Conservation (phyloP, 2,888 invertebrate genomes). For the Mythimna lalbum region DNA sequence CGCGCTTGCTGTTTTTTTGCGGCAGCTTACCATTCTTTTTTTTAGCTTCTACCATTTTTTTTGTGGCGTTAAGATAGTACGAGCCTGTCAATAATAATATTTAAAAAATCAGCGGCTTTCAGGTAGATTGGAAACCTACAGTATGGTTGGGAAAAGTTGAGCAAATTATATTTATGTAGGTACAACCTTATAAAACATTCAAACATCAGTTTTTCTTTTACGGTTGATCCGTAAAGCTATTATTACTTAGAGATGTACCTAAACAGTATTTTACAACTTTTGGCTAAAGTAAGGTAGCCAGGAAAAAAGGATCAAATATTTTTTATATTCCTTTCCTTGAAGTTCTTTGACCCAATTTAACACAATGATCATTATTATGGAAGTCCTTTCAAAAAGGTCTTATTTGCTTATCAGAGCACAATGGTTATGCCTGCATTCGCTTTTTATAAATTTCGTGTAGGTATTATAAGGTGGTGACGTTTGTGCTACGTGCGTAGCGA, state of each 20-base stretch:
- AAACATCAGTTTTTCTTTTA: too few relatives aligned
- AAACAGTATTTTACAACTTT: not conserved
- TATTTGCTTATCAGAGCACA: slow-evolving; percentile 50
- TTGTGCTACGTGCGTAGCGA: slow-evolving; percentile 26
- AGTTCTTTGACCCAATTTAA: slow-evolving; percentile 12
- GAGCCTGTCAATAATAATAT: too few relatives aligned
- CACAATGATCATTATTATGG: slow-evolving; percentile 10
- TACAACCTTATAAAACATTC: too few relatives aligned
- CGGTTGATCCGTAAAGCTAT: not conserved
- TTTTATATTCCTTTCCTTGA: not conserved
- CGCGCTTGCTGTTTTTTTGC: too few relatives aligned
- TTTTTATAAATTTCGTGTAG: slow-evolving; percentile 41
- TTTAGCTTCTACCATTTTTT: too few relatives aligned
- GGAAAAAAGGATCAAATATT: not conserved
- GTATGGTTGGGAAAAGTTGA: too few relatives aligned
- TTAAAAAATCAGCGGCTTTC: too few relatives aligned
- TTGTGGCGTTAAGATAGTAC: too few relatives aligned
- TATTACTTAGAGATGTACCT: not conserved
- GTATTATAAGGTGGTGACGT: slow-evolving; percentile 9
- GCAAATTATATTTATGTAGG: too few relatives aligned
- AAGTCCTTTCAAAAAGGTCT: slow-evolving; percentile 30
- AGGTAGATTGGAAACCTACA: too few relatives aligned
- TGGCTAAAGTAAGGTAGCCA: not conserved
- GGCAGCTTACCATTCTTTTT: too few relatives aligned
- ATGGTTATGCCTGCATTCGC: slow-evolving; percentile 29